Evolutionary conservation across 2,888 invertebrate genomes (phyloP).

Genomic region (Drosophila mimica): DNA sequence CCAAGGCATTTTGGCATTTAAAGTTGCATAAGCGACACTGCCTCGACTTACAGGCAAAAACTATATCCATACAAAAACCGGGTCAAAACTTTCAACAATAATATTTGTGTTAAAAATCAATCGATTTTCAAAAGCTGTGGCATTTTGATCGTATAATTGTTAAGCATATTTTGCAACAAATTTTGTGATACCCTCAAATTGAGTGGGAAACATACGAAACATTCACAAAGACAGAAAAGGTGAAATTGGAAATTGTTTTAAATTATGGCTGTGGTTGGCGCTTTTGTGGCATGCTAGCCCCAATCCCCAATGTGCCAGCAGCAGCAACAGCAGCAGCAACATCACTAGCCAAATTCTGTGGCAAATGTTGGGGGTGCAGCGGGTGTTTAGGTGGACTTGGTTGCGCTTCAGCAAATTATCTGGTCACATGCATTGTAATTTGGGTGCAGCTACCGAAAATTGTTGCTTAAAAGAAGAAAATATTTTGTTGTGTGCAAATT

Average conservation of each 20-base stretch:
- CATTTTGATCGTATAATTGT: not conserved
- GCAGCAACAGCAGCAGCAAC: constrained; percentile 13
- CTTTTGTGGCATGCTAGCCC: constrained; percentile 49
- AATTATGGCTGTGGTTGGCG: constrained; percentile 60
- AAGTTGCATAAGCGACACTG: too few relatives aligned
- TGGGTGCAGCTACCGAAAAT: constrained; percentile 33
- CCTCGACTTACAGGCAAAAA: too few relatives aligned
- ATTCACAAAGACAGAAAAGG: constrained; percentile 15
- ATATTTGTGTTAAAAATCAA: not conserved
- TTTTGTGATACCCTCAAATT: not conserved
- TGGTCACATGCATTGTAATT: constrained; percentile 52
- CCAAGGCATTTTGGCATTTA: not conserved
- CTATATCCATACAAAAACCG: too few relatives aligned
- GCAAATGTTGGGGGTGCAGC: not conserved
- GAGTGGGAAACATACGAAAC: not conserved
- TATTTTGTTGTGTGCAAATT: constrained; percentile 39
- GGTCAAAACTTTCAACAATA: too few relatives aligned
- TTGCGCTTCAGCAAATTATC: constrained; percentile 41
- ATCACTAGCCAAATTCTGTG: not conserved
- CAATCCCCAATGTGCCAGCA: constrained; percentile 65
- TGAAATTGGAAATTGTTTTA: constrained; percentile 68
- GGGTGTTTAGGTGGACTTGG: too few relatives aligned
- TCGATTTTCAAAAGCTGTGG: not conserved
- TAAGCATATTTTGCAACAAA: not conserved
- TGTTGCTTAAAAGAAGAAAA: not conserved